Conservation (phyloP, 2,797 vertebrate species). For the Notoglanidium macrostoma region DNA sequence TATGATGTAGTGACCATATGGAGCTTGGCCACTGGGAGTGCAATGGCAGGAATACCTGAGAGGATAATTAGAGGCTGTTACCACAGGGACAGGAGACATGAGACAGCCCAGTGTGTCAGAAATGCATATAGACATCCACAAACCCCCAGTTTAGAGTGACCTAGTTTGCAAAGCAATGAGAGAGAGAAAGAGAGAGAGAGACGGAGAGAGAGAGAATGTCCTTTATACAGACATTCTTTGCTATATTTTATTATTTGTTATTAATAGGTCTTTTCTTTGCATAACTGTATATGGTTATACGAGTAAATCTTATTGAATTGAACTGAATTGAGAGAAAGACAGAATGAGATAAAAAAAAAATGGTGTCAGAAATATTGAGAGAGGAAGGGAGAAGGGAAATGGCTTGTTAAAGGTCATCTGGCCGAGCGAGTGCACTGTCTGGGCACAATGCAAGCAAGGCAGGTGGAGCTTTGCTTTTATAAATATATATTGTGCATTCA, state of each 20-base stretch:
- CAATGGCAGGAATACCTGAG: conserved; percentile 94
- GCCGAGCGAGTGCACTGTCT: conserved; percentile 88
- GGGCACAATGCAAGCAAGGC: conserved; percentile 84
- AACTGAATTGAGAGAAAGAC: conserved; percentile 6
- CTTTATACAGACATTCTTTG: not conserved
- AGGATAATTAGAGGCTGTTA: conserved; percentile 99
- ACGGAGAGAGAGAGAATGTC: not conserved
- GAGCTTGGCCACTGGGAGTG: conserved; percentile 85
- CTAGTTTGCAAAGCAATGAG: conserved; percentile 9
- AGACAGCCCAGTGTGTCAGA: conserved; percentile 83
- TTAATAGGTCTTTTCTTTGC: conserved; percentile 8
- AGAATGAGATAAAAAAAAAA: conserved; percentile 19
- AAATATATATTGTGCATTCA: conserved; percentile 91
- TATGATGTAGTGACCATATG: conserved; percentile 95
- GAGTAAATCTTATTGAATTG: conserved; percentile 6
- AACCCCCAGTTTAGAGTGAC: conserved; percentile 57
- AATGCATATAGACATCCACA: conserved; percentile 77
- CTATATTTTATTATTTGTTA: not conserved
- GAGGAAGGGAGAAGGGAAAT: conserved; percentile 45
- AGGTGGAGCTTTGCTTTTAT: conserved; percentile 77
- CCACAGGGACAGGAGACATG: conserved; percentile 89
- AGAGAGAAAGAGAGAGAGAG: conserved; percentile 10
- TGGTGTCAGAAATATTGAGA: conserved; percentile 23
- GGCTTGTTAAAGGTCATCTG: conserved; percentile 92
- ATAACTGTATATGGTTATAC: not conserved